phyloP scores from a whole-genome alignment of 2,888 invertebrate genomes.

The Argyresthia albistria region DNA sequence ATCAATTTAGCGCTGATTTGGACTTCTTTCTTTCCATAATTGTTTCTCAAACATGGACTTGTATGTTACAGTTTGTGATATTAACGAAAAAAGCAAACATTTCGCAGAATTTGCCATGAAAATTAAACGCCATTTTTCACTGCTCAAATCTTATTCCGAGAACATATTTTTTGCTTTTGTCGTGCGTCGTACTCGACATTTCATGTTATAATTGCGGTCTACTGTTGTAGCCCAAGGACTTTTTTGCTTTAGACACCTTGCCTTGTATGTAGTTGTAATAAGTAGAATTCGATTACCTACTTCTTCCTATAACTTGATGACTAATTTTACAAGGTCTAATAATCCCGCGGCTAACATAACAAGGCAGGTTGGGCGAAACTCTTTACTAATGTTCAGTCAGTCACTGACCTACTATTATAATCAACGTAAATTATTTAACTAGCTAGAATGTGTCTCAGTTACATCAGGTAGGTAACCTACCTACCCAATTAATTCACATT shows the following conservation, averaged over 20 bases:
- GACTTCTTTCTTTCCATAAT: neutral
- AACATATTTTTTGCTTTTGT: constrained; percentile 34
- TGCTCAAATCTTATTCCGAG: constrained; percentile 37
- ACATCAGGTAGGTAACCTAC: neutral
- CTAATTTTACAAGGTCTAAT: constrained; percentile 3
- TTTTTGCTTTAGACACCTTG: neutral
- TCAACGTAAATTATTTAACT: too few relatives aligned
- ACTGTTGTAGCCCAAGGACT: too few relatives aligned
- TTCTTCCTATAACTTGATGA: neutral
- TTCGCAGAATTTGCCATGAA: constrained; percentile 7
- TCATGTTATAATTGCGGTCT: neutral
- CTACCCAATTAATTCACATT: neutral
- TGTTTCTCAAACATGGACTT: neutral
- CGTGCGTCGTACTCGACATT: constrained; percentile 1
- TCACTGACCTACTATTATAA: constrained; percentile 3
- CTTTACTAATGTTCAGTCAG: neutral
- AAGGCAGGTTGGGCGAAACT: neutral
- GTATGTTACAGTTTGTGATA: neutral
- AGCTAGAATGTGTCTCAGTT: too few relatives aligned
- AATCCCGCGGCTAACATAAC: neutral
- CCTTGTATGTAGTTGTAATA: neutral
- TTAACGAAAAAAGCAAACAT: neutral
- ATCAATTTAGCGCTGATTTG: constrained; percentile 15
- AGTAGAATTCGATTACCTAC: neutral
- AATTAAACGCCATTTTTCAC: constrained; percentile 63